Percentiles rank a stretch among this genome's conserved stretches.
These are phyloP conservation scores for Heliconius nattereri DNA, from an alignment of 1,140 invertebrate species.

Conservation along the genomic window DNA sequence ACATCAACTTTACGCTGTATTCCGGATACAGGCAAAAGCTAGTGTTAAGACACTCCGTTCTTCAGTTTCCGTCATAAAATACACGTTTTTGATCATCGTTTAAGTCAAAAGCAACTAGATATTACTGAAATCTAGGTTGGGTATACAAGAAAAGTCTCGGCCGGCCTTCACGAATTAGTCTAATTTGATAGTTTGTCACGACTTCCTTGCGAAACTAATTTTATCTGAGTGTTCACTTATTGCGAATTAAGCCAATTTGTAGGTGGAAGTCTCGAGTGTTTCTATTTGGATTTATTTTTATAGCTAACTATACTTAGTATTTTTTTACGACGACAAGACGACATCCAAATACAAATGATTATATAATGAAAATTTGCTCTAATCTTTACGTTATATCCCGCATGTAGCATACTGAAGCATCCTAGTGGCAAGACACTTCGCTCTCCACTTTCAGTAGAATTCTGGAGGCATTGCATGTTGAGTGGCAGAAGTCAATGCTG, in stretches of 20 bases:
- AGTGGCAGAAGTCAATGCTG: too few species aligned
- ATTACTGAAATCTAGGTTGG: not conserved
- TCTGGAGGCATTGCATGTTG: too few species aligned
- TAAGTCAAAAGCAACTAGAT: not conserved
- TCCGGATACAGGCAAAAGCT: too few species aligned
- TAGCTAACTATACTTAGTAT: not conserved
- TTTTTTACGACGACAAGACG: not conserved
- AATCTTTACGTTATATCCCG: too few species aligned
- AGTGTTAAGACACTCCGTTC: too few species aligned
- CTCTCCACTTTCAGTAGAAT: too few species aligned
- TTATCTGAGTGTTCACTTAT: not conserved
- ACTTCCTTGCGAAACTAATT: conserved; percentile 12
- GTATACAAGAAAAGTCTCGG: not conserved
- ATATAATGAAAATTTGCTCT: too few species aligned
- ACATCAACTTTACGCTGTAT: too few species aligned
- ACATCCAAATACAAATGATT: not conserved
- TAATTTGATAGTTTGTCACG: conserved; percentile 20
- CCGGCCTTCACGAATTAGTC: conserved; percentile 17
- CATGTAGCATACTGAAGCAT: too few species aligned
- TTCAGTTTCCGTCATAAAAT: too few species aligned
- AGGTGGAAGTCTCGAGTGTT: conserved; percentile 3
- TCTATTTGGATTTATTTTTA: not conserved
- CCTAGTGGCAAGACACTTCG: too few species aligned
- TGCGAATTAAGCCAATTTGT: conserved; percentile 13
- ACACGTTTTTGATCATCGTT: not conserved